phyloP scores from a whole-genome alignment of 53 echinoderm and acorn worm genomes.

The Pentamera pediparva region DNA sequence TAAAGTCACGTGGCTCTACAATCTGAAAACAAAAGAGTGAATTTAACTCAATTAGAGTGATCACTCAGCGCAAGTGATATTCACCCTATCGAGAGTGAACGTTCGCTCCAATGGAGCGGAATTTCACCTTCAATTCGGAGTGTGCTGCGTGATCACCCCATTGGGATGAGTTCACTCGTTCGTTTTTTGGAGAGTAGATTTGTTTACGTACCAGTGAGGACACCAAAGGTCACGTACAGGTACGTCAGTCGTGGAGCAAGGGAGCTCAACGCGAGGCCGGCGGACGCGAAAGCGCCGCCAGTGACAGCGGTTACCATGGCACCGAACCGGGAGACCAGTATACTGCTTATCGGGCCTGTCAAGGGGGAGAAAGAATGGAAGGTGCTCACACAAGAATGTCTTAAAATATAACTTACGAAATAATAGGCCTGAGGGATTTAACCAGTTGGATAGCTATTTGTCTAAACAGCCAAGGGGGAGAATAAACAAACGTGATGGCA shows the following conservation, averaged over 20 bases:
- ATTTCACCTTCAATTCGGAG: no score
- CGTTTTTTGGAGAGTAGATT: neutral
- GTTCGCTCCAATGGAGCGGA: no score
- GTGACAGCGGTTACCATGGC: slow-evolving; percentile 59
- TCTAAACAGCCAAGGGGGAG: no score
- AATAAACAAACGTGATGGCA: no score
- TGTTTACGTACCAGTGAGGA: slow-evolving; percentile 54
- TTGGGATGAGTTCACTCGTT: neutral
- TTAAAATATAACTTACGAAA: no score
- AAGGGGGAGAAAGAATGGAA: neutral
- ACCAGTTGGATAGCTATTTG: no score
- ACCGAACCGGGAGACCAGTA: slow-evolving; percentile 73
- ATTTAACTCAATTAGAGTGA: no score
- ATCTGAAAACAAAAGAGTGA: neutral
- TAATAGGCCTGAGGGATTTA: no score
- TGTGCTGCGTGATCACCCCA: neutral
- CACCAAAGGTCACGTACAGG: slow-evolving; percentile 82
- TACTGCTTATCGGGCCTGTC: slow-evolving; percentile 68
- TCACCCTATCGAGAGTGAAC: no score
- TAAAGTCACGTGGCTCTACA: no score
- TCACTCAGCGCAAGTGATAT: no score
- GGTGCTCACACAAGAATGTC: neutral
- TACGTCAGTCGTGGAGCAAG: slow-evolving; percentile 53
- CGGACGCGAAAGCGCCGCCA: slow-evolving; percentile 67
- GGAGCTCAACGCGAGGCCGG: slow-evolving; percentile 66